Conservation (phyloP, 2,888 invertebrate genomes). For the Lucinisca nassula region DNA sequence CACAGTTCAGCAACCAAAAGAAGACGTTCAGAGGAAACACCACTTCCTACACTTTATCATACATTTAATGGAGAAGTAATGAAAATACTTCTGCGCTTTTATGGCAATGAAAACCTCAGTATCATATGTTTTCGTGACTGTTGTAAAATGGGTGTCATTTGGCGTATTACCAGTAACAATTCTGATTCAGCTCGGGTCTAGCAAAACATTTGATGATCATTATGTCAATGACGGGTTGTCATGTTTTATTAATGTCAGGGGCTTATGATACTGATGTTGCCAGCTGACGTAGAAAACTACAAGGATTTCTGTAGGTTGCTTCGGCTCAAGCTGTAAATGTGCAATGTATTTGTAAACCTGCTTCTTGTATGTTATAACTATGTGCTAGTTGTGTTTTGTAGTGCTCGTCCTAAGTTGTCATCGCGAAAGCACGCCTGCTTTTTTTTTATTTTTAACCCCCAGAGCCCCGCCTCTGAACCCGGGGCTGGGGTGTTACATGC, state of each 20-base stretch:
- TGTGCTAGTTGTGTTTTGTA: too few relatives aligned
- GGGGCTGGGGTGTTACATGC: too few relatives aligned
- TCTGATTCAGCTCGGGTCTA: not conserved
- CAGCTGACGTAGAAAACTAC: not conserved
- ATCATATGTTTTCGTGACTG: not conserved
- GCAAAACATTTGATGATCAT: not conserved
- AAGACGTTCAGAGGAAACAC: constrained; percentile 19
- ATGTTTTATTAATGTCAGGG: too few relatives aligned
- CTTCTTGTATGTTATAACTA: too few relatives aligned
- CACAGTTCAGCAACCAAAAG: not conserved
- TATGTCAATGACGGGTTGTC: not conserved
- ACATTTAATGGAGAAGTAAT: constrained; percentile 76
- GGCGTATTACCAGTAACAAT: not conserved
- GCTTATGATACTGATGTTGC: not conserved
- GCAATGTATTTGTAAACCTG: too few relatives aligned
- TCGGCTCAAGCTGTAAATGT: too few relatives aligned
- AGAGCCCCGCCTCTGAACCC: too few relatives aligned
- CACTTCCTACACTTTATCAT: constrained; percentile 62
- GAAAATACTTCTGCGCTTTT: not conserved
- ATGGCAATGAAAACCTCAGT: not conserved
- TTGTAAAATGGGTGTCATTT: not conserved
- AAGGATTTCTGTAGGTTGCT: too few relatives aligned
- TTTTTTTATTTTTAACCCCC: too few relatives aligned
- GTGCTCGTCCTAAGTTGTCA: too few relatives aligned
- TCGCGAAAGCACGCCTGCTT: too few relatives aligned